These are phyloP conservation scores for Petroica traversi DNA, from an alignment of 2,113 vertebrate species.

Conservation along the genomic window DNA sequence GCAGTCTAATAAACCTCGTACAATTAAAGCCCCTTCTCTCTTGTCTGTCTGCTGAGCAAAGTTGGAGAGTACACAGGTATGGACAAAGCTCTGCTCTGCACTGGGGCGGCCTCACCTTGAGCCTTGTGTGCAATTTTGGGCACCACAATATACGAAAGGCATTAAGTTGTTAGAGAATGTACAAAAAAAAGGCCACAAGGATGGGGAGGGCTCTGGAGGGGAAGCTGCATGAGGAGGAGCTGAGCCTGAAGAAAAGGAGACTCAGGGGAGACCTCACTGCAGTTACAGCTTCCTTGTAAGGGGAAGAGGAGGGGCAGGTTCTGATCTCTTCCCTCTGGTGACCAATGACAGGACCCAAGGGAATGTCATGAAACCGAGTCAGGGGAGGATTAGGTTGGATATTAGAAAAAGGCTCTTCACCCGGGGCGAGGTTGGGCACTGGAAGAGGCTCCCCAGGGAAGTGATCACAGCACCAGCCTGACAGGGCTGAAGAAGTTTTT, in stretches of 20 bases:
- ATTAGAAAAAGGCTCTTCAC: neutral
- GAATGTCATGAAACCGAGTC: neutral
- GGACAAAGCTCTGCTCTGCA: neutral
- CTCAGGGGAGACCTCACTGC: accelerated
- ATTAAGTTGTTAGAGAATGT: neutral
- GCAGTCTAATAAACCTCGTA: neutral
- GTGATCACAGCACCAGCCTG: neutral
- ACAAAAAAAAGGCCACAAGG: neutral
- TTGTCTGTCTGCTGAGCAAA: neutral
- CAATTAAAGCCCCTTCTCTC: neutral
- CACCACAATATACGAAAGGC: neutral
- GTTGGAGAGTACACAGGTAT: neutral
- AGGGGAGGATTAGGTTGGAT: neutral
- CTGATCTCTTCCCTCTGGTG: neutral
- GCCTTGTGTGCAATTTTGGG: neutral
- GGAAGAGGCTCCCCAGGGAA: accelerated
- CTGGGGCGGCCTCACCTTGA: neutral
- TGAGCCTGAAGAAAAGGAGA: neutral
- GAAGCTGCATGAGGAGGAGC: accelerated
- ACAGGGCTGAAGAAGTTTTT: accelerated
- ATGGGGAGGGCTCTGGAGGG: neutral
- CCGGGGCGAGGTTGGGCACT: accelerated
- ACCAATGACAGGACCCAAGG: accelerated
- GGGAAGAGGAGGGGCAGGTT: neutral
- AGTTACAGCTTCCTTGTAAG: neutral